Base-by-base conservation (phyloP, 2,113 vertebrate genomes). In the Psephotus haematonotus region DNA sequence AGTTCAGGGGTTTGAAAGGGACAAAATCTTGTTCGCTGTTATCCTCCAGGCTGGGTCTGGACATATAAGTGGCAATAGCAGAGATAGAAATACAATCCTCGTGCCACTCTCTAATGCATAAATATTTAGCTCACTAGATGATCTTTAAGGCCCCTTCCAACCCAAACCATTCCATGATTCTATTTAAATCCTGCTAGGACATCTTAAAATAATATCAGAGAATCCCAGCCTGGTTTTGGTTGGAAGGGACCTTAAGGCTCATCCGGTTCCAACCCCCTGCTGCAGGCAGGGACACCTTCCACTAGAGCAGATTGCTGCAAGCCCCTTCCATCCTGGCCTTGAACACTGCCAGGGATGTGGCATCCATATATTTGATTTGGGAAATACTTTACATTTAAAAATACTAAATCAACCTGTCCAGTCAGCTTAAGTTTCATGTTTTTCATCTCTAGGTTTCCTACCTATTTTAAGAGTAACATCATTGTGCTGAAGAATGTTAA, bases 391-490 rank as follows among this genome's bases (percentile, higher is more conserved):
- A 11, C 27, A 0, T 14, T 33, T 67, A 25, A 69, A n/a, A 50
- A 72, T 59, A 22, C 11, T 6, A 11, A 27, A n/a, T 47, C 44
- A 12, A 25, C n/a, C 37, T 13, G 22, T 18, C 9, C 6, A 2
- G 22, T 59, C 43, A 60, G 28, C 23, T 35, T 31, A 44, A 28
- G 25, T 53, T 88, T 70, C n/a, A 2, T 23, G 44, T 12, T 33
- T 70, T 47, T 49, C 23, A 57, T 67, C 49, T 83, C 9, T n/a
- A 0, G 1, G 11, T 57, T 77, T 52, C 59, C 35, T 46, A 0
- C 28, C 12, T 5, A 0, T 71, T 44, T 84, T 6, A 9, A 47
- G 60, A 71, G 65, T 33, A 65, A 47, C 7, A 0, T 0, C 44
- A 10, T 69, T 29, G 27, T 76, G 81, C 70, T 62, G 74, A 47